A percentile compares a stretch with the other conserved stretches of the same genome.
Conservation (phyloP, 2,888 invertebrate species). For the Auanema freiburgensis region DNA sequence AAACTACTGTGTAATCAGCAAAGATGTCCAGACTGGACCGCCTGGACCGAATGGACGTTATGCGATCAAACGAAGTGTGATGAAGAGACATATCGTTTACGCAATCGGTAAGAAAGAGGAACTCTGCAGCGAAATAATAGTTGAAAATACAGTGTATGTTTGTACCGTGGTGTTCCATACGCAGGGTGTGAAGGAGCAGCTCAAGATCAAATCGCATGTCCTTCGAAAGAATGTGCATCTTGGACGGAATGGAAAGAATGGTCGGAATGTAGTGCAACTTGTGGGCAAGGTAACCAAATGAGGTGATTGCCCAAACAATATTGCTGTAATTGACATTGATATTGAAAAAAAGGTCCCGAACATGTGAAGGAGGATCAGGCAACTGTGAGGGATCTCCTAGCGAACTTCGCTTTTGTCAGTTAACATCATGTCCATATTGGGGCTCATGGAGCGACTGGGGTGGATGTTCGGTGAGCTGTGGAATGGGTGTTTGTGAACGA, state of each 20-base stretch:
- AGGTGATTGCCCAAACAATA: too few species aligned
- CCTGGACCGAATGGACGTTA: constrained; percentile 47
- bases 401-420: constrained; percentile 42
- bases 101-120: constrained; percentile 32
- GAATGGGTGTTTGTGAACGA: constrained; percentile 43
- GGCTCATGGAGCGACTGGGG: constrained; percentile 48
- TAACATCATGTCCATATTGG: constrained; percentile 50
- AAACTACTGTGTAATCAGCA: constrained; percentile 44
- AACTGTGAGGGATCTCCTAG: constrained; percentile 33
- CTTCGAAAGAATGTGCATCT: constrained; percentile 46
- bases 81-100: constrained; percentile 38
- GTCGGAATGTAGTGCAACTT: constrained; percentile 45
- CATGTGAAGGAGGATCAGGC: constrained; percentile 32
- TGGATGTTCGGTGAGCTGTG: constrained; percentile 49
- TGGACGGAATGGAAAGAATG: constrained; percentile 51
- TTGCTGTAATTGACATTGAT: background rate
- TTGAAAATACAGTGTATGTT: constrained; percentile 31
- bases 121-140: background rate
- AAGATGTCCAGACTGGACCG: constrained; percentile 43
- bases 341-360: constrained; percentile 28
- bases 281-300: constrained; percentile 44
- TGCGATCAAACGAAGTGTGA: constrained; percentile 45
- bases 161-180: constrained; percentile 24
- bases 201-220: constrained; percentile 49
- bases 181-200: constrained; percentile 45